Conservation (phyloP, 2,113 vertebrate genomes). For the Antechinus flavipes region DNA sequence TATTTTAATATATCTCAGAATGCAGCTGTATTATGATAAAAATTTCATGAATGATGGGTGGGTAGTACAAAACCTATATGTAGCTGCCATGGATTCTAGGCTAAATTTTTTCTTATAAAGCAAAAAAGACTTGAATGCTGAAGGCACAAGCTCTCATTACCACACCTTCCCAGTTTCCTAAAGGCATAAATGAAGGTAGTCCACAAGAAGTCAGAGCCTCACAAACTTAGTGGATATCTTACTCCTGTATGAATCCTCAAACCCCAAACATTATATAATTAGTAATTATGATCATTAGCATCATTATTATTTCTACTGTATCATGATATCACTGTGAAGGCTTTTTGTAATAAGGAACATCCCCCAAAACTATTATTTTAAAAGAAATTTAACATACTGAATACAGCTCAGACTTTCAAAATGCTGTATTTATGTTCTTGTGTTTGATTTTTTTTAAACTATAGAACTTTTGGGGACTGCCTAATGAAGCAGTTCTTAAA, state of each 20-base stretch:
- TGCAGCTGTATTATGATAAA: conserved; percentile 75
- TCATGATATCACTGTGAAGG: neutral
- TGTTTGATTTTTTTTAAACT: neutral
- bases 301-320: neutral
- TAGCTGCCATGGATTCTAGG: conserved; percentile 49
- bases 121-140: neutral
- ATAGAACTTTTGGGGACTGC: too few species aligned
- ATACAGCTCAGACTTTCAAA: neutral
- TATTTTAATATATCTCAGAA: conserved; percentile 81
- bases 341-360: neutral
- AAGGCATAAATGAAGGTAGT: neutral
- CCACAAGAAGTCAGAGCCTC: neutral
- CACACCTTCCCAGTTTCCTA: neutral
- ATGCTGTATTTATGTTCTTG: neutral
- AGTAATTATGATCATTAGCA: neutral
- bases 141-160: neutral
- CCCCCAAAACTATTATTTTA: neutral
- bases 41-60: conserved; percentile 67
- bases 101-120: neutral
- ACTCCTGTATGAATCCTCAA: neutral
- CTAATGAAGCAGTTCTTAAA: neutral
- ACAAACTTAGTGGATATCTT: neutral
- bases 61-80: conserved; percentile 64
- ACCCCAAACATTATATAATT: neutral
- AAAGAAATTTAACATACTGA: neutral